Evolutionary conservation across 2,888 invertebrate genomes (phyloP).

Genomic region (Copidosoma aretas): DNA sequence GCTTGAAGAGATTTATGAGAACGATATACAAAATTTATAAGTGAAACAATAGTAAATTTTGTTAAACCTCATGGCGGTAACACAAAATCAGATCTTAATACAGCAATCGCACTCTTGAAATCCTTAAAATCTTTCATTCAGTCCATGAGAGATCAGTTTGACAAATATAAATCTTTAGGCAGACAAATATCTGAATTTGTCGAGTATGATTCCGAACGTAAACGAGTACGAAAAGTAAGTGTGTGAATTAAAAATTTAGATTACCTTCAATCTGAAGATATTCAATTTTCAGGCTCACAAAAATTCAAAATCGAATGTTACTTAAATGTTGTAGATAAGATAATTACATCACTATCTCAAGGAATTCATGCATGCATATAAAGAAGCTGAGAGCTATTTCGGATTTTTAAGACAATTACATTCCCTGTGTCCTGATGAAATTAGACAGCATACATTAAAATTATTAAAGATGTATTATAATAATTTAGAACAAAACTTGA

Average conservation of each 20-base stretch:
- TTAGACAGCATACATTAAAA: constrained; percentile 1
- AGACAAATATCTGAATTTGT: constrained; percentile 15
- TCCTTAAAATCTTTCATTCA: constrained; percentile 22
- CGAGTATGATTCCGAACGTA: not conserved
- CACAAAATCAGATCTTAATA: constrained; percentile 26
- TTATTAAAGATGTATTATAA: constrained; percentile 14
- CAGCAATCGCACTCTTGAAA: constrained; percentile 22
- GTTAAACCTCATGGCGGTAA: no score
- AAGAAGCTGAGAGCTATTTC: constrained; percentile 16
- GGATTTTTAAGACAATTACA: constrained; percentile 21
- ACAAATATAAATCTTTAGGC: constrained; percentile 24
- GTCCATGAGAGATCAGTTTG: constrained; percentile 15
- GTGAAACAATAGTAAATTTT: no score
- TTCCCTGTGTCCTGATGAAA: constrained; percentile 1
- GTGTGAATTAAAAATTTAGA: constrained; percentile 16
- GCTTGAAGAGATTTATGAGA: no score
- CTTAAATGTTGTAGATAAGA: constrained; percentile 6
- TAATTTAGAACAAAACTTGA: constrained; percentile 23
- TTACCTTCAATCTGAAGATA: constrained; percentile 10
- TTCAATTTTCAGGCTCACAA: constrained; percentile 3
- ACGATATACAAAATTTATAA: no score
- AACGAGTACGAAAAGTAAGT: constrained; percentile 11
- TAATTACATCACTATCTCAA: constrained; percentile 6
- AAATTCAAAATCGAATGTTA: constrained; percentile 22
- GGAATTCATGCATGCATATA: constrained; percentile 10